Evolutionary conservation across 2,797 vertebrate species (phyloP).

Genomic region (Craterocephalus amniculus): DNA sequence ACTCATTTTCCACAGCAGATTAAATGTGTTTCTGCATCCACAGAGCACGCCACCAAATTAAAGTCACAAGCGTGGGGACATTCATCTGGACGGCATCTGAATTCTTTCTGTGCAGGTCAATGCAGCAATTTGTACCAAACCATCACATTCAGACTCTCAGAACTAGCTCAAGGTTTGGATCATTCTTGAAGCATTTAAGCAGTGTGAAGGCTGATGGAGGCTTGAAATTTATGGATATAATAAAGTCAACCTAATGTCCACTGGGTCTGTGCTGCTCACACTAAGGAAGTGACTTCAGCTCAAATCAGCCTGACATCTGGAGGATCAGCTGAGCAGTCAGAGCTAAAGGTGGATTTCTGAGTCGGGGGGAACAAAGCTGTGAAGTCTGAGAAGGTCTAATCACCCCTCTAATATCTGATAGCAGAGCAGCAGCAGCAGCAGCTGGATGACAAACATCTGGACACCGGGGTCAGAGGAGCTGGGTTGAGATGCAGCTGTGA

Average conservation of each 20-base stretch:
- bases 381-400: conserved; percentile 48
- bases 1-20: conserved; percentile 69
- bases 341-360: conserved; percentile 15
- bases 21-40: conserved; percentile 58
- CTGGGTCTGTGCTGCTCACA: neutral
- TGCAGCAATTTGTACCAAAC: neutral
- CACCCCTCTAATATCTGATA: conserved; percentile 48
- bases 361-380: conserved; percentile 27
- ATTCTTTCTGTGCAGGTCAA: conserved; percentile 14
- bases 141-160: neutral
- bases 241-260: neutral
- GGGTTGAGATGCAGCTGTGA: neutral
- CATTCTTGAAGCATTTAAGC: neutral
- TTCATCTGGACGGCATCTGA: conserved; percentile 63
- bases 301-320: conserved; percentile 23
- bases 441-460: conserved; percentile 56
- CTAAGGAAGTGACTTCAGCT: conserved; percentile 25
- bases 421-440: conserved; percentile 45
- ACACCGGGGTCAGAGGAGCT: neutral
- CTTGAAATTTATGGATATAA: neutral
- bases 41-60: conserved; percentile 58
- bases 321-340: conserved; percentile 44
- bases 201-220: neutral
- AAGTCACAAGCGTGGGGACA: conserved; percentile 47
- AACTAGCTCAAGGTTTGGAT: conserved; percentile 4